phyloP scores from a whole-genome alignment of 1,140 invertebrate species.

The Anoplophora glabripennis region DNA sequence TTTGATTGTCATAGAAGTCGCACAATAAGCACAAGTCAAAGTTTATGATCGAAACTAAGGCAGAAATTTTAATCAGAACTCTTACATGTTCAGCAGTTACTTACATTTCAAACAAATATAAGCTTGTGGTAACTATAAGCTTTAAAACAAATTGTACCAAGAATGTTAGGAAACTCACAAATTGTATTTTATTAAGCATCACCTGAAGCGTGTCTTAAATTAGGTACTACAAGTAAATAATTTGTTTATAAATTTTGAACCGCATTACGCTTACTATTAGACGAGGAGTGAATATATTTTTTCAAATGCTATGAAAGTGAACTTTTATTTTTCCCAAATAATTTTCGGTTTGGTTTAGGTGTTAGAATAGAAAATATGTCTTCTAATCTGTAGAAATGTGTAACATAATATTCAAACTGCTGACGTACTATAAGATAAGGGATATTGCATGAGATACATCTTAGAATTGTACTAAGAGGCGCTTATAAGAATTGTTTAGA shows the following conservation, averaged over 20 bases:
- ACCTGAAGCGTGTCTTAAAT: constrained; percentile 35
- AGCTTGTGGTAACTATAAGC: constrained; percentile 29
- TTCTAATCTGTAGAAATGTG: constrained; percentile 4
- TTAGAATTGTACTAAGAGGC: constrained; percentile 17
- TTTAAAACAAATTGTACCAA: constrained; percentile 20
- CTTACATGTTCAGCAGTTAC: background rate
- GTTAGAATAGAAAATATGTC: background rate
- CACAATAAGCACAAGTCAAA: constrained; percentile 4
- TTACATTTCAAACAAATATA: constrained; percentile 3
- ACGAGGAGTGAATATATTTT: constrained; percentile 10
- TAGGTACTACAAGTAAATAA: too few species aligned
- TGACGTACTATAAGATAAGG: constrained; percentile 20
- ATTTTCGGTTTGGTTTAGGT: constrained; percentile 14
- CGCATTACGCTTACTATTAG: constrained; percentile 13
- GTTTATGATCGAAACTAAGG: constrained; percentile 5
- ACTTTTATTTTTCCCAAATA: constrained; percentile 3
- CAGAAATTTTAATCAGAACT: constrained; percentile 1
- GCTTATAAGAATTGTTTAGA: constrained; percentile 24
- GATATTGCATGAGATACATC: constrained; percentile 11
- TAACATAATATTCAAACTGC: constrained; percentile 15
- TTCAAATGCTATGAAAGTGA: background rate
- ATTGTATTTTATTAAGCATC: constrained; percentile 23
- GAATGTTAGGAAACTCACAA: constrained; percentile 18
- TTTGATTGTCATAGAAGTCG: background rate
- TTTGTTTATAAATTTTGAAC: constrained; percentile 1